Conservation (phyloP, 2,888 invertebrate species). For the Timema cristinae region DNA sequence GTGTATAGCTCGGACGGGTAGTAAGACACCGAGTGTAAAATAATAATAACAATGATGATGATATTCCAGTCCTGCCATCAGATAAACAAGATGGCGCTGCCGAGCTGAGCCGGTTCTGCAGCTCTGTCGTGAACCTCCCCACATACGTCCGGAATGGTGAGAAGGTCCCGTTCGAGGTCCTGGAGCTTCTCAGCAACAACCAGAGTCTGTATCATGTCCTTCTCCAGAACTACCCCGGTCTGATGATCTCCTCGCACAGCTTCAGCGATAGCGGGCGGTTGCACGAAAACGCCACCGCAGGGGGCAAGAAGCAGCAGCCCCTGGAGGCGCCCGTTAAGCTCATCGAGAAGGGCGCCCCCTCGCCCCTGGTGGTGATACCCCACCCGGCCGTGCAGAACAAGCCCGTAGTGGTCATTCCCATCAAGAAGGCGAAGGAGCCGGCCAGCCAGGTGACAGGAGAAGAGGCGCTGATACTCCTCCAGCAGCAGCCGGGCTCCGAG, state of each 20-base stretch:
- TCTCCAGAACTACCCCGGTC: conserved; percentile 69
- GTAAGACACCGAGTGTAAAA: too few relatives aligned
- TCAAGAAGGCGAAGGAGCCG: background rate
- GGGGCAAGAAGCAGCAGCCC: background rate
- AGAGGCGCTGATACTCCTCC: background rate
- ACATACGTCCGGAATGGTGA: conserved; percentile 77
- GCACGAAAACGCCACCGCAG: conserved; percentile 42
- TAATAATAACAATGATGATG: too few relatives aligned
- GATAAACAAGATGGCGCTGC: conserved; percentile 11
- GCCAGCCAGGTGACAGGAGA: background rate
- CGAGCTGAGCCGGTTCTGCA: conserved; percentile 48
- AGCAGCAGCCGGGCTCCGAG: background rate
- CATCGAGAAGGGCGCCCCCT: background rate
- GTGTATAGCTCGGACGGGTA: too few relatives aligned
- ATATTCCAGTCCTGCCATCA: background rate
- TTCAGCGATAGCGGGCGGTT: conserved; percentile 63
- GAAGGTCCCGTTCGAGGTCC: conserved; percentile 59
- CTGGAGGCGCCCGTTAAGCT: background rate
- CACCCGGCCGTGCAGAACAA: conserved; percentile 15
- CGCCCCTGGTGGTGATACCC: conserved; percentile 20
- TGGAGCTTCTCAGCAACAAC: conserved; percentile 65
- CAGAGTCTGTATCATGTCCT: conserved; percentile 68
- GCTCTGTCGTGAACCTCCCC: conserved; percentile 79
- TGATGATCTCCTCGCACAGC: conserved; percentile 67
- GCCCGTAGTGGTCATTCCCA: background rate